Percentiles rank a stretch among this genome's conserved stretches.
Conservation (phyloP, 2,797 vertebrate genomes). For the Epinephelus malabaricus region DNA sequence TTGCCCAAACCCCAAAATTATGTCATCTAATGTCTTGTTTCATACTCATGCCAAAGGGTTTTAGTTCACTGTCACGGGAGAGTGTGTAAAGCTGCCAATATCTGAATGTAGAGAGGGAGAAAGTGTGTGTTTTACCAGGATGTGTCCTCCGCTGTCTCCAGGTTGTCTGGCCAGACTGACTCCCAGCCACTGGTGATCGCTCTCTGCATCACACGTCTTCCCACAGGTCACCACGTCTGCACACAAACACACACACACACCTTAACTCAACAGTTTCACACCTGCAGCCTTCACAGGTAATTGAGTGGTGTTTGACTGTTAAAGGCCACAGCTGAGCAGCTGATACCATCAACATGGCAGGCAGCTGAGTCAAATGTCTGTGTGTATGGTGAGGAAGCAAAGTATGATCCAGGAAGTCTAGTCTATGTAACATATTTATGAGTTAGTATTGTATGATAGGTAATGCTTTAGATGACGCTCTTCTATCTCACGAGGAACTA, state of each 20-base stretch:
- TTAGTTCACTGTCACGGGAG: no score
- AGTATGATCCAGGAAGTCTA: no score
- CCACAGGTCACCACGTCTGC: slow-evolving; percentile 89
- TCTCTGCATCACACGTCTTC: slow-evolving; percentile 91
- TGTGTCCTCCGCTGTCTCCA: slow-evolving; percentile 82
- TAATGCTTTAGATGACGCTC: neutral
- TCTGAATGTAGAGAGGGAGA: no score
- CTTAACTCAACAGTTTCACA: slow-evolving; percentile 3
- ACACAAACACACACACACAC: slow-evolving; percentile 24
- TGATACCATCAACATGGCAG: neutral
- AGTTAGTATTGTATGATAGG: neutral
- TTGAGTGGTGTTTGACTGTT: neutral
- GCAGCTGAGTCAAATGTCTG: neutral
- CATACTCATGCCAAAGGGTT: no score
- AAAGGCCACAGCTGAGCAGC: neutral
- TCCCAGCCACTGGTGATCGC: slow-evolving; percentile 96
- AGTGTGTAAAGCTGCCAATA: no score
- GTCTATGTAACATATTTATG: no score
- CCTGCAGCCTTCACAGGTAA: neutral
- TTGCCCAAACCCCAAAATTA: no score
- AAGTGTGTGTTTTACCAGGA: slow-evolving; percentile 86
- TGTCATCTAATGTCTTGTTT: no score
- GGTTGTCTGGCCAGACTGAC: slow-evolving; percentile 95
- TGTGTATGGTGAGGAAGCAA: no score
- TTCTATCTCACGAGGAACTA: neutral